Evolutionary conservation across 2,888 invertebrate species (phyloP).

Genomic region (Xestia c-nigrum): DNA sequence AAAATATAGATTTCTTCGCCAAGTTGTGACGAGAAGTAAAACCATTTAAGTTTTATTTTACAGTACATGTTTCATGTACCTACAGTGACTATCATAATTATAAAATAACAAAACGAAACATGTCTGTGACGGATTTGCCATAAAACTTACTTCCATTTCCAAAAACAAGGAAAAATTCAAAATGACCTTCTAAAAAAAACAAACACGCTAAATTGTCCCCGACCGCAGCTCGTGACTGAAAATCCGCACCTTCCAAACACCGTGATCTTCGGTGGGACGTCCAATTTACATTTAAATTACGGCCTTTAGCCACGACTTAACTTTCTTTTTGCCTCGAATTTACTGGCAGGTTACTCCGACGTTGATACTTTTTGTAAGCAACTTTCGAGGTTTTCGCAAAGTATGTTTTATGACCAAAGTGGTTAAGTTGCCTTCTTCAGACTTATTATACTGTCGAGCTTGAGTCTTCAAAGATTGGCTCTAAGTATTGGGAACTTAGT

Average conservation of each 20-base stretch:
- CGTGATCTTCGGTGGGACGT: conserved; percentile 52
- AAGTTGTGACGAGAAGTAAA: neutral
- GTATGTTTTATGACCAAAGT: conserved; percentile 63
- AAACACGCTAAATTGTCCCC: conserved; percentile 19
- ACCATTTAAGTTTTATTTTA: neutral
- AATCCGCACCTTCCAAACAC: conserved; percentile 52
- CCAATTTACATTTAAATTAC: conserved; percentile 74
- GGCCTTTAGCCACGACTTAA: conserved; percentile 53
- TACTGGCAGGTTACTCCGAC: conserved; percentile 51
- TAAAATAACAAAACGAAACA: neutral
- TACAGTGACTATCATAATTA: too few species aligned
- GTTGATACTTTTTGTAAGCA: conserved; percentile 62
- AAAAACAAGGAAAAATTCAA: conserved; percentile 5
- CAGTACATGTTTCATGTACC: too few species aligned
- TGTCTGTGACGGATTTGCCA: neutral
- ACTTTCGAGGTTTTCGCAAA: conserved; percentile 55
- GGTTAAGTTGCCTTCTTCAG: conserved; percentile 52
- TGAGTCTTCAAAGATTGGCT: conserved; percentile 49
- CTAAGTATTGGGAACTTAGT: conserved; percentile 60
- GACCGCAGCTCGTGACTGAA: conserved; percentile 32
- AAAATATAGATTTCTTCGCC: neutral
- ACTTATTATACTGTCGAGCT: conserved; percentile 56
- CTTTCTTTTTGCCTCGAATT: conserved; percentile 60
- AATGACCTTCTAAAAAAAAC: conserved; percentile 5
- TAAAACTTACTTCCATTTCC: neutral